Conservation (phyloP, 1,140 invertebrate genomes). For the Melitaea cinxia region DNA sequence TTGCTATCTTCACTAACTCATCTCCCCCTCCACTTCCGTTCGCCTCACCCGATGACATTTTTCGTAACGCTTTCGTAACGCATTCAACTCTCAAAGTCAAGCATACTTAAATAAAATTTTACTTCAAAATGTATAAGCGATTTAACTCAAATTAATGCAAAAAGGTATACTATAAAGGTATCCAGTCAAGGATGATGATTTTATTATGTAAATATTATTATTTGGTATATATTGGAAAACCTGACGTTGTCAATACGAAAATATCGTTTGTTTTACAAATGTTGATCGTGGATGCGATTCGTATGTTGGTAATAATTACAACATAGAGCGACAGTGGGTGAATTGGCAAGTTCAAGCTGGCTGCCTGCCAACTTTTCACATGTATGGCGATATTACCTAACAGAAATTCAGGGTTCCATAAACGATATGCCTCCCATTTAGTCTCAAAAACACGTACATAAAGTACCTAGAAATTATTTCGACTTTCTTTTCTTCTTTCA, state of each 20-base stretch:
- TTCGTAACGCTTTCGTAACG: too few species aligned
- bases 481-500: background rate
- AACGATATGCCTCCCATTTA: background rate
- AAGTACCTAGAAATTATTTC: background rate
- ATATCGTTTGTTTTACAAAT: background rate
- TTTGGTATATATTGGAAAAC: background rate
- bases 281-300: slow-evolving; percentile 7
- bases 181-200: too few species aligned
- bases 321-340: background rate
- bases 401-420: background rate
- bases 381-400: slow-evolving; percentile 16
- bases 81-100: too few species aligned
- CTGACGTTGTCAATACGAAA: background rate
- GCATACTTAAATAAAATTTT: too few species aligned
- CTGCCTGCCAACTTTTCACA: slow-evolving; percentile 8
- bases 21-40: too few species aligned
- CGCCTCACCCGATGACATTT: too few species aligned
- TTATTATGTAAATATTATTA: too few species aligned
- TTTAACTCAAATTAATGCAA: too few species aligned
- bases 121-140: too few species aligned
- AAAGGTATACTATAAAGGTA: too few species aligned
- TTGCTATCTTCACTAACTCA: too few species aligned
- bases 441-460: background rate
- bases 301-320: slow-evolving; percentile 27
- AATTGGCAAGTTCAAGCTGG: slow-evolving; percentile 19